Evolutionary conservation across 2,113 vertebrate genomes (phyloP).

Genomic region (Laticauda colubrina): DNA sequence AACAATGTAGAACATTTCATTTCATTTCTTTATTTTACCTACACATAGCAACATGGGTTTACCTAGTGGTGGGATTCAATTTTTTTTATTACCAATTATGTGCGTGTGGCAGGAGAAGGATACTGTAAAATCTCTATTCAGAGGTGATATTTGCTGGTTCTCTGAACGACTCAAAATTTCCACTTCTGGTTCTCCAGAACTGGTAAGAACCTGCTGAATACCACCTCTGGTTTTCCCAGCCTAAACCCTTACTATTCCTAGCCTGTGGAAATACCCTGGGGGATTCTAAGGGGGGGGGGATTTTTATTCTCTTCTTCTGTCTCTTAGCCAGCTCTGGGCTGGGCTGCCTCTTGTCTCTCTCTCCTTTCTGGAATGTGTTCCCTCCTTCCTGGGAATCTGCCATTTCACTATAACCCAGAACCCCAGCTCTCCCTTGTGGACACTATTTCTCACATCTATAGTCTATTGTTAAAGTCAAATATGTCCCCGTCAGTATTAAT

Average conservation of each 20-base stretch:
- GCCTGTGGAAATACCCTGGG: not conserved
- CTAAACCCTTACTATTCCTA: not conserved
- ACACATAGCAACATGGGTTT: not conserved
- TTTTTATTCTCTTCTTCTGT: not conserved
- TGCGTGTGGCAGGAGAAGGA: too few relatives aligned
- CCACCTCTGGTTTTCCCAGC: not conserved
- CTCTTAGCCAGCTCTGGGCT: not conserved
- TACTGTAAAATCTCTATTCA: too few relatives aligned
- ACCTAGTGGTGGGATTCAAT: not conserved
- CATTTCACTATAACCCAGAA: not conserved
- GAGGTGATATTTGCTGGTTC: too few relatives aligned
- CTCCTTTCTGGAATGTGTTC: not conserved
- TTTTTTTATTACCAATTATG: too few relatives aligned
- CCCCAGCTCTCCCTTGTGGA: not conserved
- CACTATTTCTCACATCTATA: not conserved
- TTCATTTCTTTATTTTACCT: not conserved
- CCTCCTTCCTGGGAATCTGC: not conserved
- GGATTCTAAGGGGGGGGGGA: not conserved
- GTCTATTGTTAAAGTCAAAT: not conserved
- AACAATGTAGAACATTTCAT: not conserved
- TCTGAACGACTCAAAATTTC: too few relatives aligned
- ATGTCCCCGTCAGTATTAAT: not conserved
- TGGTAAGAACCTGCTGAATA: too few relatives aligned
- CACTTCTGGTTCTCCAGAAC: too few relatives aligned
- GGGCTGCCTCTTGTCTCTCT: not conserved